Evolutionary conservation across 2,888 invertebrate genomes (phyloP), one percentile per base, ranked within the genome.

Genomic region (Protophormia terraenovae): DNA sequence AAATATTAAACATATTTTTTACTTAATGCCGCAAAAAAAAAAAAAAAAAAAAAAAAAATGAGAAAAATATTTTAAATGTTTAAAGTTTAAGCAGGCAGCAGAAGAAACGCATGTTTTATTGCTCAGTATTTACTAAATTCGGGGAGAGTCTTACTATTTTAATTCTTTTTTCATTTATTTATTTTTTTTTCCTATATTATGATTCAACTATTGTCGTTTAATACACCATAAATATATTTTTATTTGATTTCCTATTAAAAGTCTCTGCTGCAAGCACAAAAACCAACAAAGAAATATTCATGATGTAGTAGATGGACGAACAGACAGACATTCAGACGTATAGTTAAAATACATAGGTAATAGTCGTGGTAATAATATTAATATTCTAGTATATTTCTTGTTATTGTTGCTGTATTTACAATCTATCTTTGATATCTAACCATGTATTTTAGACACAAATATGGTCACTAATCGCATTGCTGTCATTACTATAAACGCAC

Each of bases 391-490:
- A 12, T 19, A 12, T 50, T 50, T 62, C 19, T 62, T 22, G 50
- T n/a, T n/a, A n/a, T 71, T 71, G 50, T 27, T 41, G 50, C 7
- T 32, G 16, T 75, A 75, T 79, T 79, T 80, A 55, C 60, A 53
- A 45, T 67, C 38, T 83, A 77, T 80, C 72, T 86, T 47, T 73
- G 69, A 78, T 84, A 84, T 84, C 84, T 69, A 73, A 67, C 27
- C 81, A 78, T 76, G 78, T 82, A 85, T 47, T 85, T 79, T 55
- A 53, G 64, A 82, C 82, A 67, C 86, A 85, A 85, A 86, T 85
- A 86, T 86, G 85, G 86, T 75, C 80, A 81, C 79, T 85, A 85
- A 80, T 79, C 85, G 86, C 86, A 86, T 86, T 85, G 84, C 80
- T 83, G 85, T 85, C 86, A 85, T 83, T 83, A 50, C 67, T 83